Base-by-base conservation (phyloP, 2,113 vertebrate genomes). In the Boulengeromyrus knoepffleri region DNA sequence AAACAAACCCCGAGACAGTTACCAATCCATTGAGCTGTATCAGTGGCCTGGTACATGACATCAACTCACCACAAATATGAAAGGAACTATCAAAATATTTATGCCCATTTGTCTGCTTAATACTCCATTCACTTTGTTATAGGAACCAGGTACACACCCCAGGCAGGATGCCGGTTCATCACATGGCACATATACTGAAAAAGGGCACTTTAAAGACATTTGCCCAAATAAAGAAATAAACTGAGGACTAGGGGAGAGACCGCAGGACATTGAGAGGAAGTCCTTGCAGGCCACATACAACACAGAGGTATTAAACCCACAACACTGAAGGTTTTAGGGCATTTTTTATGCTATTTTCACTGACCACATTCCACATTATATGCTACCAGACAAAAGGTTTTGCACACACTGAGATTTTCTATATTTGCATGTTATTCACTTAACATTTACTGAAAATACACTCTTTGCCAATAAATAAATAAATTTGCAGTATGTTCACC, bases 361-460 rank as follows among this genome's bases (percentile, higher is more conserved):
- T 80, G 5, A 39, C 74, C 15, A 42, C 27, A 6, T 42, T 80
- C 1, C 15, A 5, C 31, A 62, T 9, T 9, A n/a, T 62, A 99
- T 97, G 99, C 94, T 93, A 97, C 17, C 98, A 98, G 45, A 93
- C 94, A 93, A 21, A 56, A 21, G 53, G 19, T 21, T 56, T 56
- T 56, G 5, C 17, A 53, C 52, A 53, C 52, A 53, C 17, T 6
- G 1, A 53, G 52, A 56, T 21, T 56, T 56, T 21, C 53, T 21
- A 56, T 19, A 56, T 21, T 95, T 97, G 89, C 97, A 99, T 98
- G 93, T 97, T 97, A 0, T 95, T 91, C 83, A 96, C 97, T 56
- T 56, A 56, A 24, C 0, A 56, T 21, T 56, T 21, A 56, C 19
- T 56, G 19, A 56, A 56, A 56, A 56, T 56, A 2, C 53, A 56